phyloP scores from a whole-genome alignment of 2,888 invertebrate genomes.

The Philaethria dido region DNA sequence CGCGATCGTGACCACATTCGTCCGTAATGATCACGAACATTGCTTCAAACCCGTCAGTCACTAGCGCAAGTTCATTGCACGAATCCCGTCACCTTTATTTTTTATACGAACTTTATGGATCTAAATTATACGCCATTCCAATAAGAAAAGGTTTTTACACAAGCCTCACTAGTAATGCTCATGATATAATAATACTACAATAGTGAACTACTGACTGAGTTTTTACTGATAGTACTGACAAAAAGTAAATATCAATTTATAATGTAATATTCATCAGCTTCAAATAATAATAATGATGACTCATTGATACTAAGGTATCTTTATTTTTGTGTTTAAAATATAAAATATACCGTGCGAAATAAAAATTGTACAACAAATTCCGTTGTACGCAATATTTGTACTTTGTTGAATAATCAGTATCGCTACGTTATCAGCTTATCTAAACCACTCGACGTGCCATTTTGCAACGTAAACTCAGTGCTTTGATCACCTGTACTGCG shows the following conservation, averaged over 20 bases:
- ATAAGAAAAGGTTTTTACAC: neutral
- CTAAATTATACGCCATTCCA: neutral
- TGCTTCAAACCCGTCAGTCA: constrained; percentile 41
- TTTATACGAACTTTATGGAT: constrained; percentile 25
- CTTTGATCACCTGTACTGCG: constrained; percentile 59
- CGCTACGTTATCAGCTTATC: constrained; percentile 81
- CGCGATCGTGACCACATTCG: constrained; percentile 73
- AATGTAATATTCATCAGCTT: neutral
- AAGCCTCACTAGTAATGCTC: neutral
- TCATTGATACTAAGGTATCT: constrained; percentile 5
- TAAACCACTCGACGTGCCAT: constrained; percentile 70
- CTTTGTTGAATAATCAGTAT: constrained; percentile 64
- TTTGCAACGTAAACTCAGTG: constrained; percentile 69
- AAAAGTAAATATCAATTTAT: neutral
- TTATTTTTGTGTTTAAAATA: neutral
- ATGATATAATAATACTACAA: neutral
- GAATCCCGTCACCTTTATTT: constrained; percentile 32
- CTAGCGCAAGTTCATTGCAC: constrained; percentile 42
- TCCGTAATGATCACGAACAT: constrained; percentile 51
- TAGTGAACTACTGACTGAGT: neutral
- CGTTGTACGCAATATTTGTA: constrained; percentile 63
- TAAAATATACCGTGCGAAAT: constrained; percentile 9
- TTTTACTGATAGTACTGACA: neutral
- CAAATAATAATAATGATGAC: neutral
- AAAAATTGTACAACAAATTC: constrained; percentile 44